Evolutionary conservation across 2,797 vertebrate genomes (phyloP).

Genomic region (Sebastiscus albofasciatus): DNA sequence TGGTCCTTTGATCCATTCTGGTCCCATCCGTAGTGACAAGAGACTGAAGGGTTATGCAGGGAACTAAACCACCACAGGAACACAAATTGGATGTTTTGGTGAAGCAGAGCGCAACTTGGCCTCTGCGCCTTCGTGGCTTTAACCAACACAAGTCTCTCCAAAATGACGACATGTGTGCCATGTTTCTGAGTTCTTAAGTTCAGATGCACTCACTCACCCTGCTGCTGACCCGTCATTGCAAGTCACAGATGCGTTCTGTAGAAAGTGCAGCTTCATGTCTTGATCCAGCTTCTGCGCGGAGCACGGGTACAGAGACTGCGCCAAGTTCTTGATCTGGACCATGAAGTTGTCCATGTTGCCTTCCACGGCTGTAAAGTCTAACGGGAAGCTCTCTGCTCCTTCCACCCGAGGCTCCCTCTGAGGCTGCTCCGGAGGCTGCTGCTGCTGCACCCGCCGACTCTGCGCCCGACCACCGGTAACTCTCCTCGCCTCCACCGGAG

Average conservation of each 20-base stretch:
- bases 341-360: conserved; percentile 92
- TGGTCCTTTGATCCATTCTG: conserved; percentile 53
- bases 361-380: conserved; percentile 92
- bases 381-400: conserved; percentile 87
- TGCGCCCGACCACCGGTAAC: conserved; percentile 68
- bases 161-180: not conserved
- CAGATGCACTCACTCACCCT: conserved; percentile 79
- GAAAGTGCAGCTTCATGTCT: conserved; percentile 86
- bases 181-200: not conserved
- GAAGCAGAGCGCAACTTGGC: not conserved
- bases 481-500: conserved; percentile 80
- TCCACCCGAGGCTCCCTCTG: conserved; percentile 77
- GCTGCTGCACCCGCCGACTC: conserved; percentile 65
- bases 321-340: conserved; percentile 90
- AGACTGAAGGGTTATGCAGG: not conserved
- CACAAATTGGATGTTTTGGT: not conserved
- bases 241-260: conserved; percentile 86
- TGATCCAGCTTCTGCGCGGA: conserved; percentile 88
- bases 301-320: conserved; percentile 90
- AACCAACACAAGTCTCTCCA: not conserved
- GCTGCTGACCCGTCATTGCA: conserved; percentile 91
- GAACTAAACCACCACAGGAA: not conserved
- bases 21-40: conserved; percentile 46
- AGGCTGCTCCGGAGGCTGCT: conserved; percentile 12
- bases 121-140: not conserved